Evolutionary conservation across 1,140 invertebrate species (phyloP).

Genomic region (Batillaria attramentaria): DNA sequence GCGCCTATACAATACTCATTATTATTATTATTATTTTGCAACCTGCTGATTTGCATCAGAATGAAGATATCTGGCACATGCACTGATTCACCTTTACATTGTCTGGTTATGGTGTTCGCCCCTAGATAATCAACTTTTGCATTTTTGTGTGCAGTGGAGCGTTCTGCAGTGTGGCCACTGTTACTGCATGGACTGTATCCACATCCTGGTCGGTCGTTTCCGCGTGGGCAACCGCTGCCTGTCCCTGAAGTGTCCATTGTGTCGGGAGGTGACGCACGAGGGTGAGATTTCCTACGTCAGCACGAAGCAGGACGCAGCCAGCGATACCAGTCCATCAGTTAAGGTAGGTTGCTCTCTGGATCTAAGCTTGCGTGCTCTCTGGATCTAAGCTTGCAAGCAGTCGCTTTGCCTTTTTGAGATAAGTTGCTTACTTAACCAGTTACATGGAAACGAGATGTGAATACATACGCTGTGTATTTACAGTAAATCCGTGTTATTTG

Average conservation of each 20-base stretch:
- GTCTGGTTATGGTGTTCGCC: no score
- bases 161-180: conserved; percentile 81
- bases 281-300: conserved; percentile 78
- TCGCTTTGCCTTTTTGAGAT: no score
- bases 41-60: background rate
- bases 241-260: conserved; percentile 77
- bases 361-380: no score
- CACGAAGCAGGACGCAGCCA: conserved; percentile 43
- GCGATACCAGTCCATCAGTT: background rate
- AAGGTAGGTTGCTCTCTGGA: no score
- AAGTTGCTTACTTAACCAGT: no score
- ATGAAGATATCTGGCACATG: background rate
- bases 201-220: conserved; percentile 68
- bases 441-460: no score
- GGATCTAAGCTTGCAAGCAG: no score
- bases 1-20: no score
- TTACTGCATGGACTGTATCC: conserved; percentile 79
- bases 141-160: conserved; percentile 74
- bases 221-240: conserved; percentile 29
- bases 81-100: no score
- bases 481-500: no score
- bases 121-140: no score
- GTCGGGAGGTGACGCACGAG: conserved; percentile 75
- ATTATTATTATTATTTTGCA: background rate
- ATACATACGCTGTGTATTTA: no score